Conservation (phyloP, 1,140 invertebrate genomes). For the Onthophagus taurus region DNA sequence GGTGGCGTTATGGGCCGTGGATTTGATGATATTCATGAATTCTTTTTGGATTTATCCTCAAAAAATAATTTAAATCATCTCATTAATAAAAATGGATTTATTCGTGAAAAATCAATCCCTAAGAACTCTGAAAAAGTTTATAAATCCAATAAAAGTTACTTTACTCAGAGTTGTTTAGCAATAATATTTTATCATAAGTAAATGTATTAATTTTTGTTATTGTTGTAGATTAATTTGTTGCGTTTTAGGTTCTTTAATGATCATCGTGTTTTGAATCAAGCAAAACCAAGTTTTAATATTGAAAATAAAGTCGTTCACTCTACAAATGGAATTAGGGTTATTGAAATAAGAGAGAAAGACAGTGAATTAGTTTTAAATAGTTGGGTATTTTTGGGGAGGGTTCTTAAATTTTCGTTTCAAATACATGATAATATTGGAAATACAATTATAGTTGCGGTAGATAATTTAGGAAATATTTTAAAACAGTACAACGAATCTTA, state of each 20-base stretch:
- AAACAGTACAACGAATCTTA: too few relatives aligned
- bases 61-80: too few relatives aligned
- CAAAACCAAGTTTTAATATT: constrained; percentile 28
- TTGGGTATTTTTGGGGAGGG: constrained; percentile 52
- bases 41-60: constrained; percentile 55
- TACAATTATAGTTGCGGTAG: constrained; percentile 44
- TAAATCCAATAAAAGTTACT: constrained; percentile 51
- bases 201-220: constrained; percentile 15
- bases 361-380: constrained; percentile 52
- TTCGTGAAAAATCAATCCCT: constrained; percentile 36
- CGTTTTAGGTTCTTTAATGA: constrained; percentile 44
- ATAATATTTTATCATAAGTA: constrained; percentile 55
- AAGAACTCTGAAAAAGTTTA: constrained; percentile 23
- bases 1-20: constrained; percentile 91
- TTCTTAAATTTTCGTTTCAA: constrained; percentile 47
- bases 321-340: constrained; percentile 52
- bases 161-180: constrained; percentile 57
- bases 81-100: constrained; percentile 39
- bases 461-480: constrained; percentile 46
- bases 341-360: constrained; percentile 55
- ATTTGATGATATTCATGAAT: constrained; percentile 79
- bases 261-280: constrained; percentile 32
- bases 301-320: constrained; percentile 52
- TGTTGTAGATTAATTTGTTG: not conserved
- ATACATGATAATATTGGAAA: constrained; percentile 38